These are phyloP conservation scores for Habropoda laboriosa DNA, from an alignment of 1,140 invertebrate genomes.

Conservation along the genomic window DNA sequence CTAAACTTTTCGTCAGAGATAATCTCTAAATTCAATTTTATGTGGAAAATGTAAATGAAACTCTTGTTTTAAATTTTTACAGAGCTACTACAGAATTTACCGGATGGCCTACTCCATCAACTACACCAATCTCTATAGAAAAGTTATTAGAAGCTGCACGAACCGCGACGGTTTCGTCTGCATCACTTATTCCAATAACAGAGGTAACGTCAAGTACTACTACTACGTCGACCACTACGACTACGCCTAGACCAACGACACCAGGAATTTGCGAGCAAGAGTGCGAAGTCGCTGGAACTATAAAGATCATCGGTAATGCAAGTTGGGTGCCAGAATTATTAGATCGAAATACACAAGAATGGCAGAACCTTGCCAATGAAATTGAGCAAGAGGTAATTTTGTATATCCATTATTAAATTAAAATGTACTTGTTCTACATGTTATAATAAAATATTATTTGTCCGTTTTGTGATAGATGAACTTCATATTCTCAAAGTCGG, in stretches of 20 bases:
- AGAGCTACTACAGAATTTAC: constrained; percentile 94
- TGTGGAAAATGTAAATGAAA: neutral
- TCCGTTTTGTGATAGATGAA: constrained; percentile 88
- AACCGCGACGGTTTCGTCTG: constrained; percentile 83
- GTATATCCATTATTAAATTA: neutral
- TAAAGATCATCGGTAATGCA: constrained; percentile 90
- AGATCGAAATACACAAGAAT: constrained; percentile 92
- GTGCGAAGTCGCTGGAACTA: constrained; percentile 92
- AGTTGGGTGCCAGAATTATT: constrained; percentile 92
- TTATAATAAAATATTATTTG: constrained; percentile 12
- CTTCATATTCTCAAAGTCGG: constrained; percentile 89
- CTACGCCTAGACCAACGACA: constrained; percentile 88
- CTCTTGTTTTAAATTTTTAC: constrained; percentile 55
- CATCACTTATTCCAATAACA: constrained; percentile 73
- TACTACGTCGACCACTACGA: constrained; percentile 89
- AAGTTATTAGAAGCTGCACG: constrained; percentile 89
- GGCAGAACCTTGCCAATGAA: constrained; percentile 90
- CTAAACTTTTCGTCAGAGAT: neutral
- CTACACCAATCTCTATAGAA: constrained; percentile 91
- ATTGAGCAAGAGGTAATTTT: constrained; percentile 87
- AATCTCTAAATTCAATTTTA: neutral
- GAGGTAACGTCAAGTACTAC: constrained; percentile 82
- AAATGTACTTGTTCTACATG: neutral
- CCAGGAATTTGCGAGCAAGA: constrained; percentile 90
- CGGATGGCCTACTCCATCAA: constrained; percentile 92